Evolutionary conservation across 2,797 vertebrate genomes (phyloP), one percentile per base, ranked within the genome.

Genomic region (Rhinichthys osculus): DNA sequence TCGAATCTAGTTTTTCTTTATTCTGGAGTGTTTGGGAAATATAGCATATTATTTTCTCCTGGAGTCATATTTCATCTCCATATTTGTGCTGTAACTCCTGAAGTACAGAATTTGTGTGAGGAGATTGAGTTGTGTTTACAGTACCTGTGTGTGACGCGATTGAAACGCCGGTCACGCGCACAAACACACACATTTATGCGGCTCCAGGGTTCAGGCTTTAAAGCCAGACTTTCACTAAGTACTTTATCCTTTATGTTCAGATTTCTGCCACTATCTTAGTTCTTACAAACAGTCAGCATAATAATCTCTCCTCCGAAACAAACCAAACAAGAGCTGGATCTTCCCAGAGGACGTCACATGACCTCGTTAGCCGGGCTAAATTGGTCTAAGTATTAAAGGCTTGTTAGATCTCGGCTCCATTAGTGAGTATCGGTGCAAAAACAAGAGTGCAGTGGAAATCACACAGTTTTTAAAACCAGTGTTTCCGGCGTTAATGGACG

Each of bases 401-500:
- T 82, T 89, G 86, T 87, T 69, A 82, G 87, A 90, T 90, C 87
- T 91, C 87, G 69, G 76, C 78, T 87, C 88, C 87, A 92, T 92
- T 93, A 92, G 30, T 17, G 82, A 78, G 76, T 5, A 5, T n/a
- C n/a, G 4, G 57, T 11, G 23, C 23, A 59, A 57, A 89, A 78
- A 78, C 54, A 90, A 90, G 27, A 72, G 40, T 8, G 8, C 81
- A 16, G 47, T 62, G 79, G 80, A 78, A 90, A 82, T 89, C 71
- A 64, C 72, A 33, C 2, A 1, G 66, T 7, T 21, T 69, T 27
- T 33, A 54, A 21, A 54, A 1, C 19, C 54, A 54, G 52, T 85
- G 52, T 92, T 85, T 87, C 66, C 40, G 69, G 35, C 8, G 76
- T 86, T 91, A 91, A 92, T 92, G 84, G 82, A 89, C 82, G 90